Evolutionary conservation across 2,113 vertebrate species (phyloP).

Genomic region (Erythrocebus patas): DNA sequence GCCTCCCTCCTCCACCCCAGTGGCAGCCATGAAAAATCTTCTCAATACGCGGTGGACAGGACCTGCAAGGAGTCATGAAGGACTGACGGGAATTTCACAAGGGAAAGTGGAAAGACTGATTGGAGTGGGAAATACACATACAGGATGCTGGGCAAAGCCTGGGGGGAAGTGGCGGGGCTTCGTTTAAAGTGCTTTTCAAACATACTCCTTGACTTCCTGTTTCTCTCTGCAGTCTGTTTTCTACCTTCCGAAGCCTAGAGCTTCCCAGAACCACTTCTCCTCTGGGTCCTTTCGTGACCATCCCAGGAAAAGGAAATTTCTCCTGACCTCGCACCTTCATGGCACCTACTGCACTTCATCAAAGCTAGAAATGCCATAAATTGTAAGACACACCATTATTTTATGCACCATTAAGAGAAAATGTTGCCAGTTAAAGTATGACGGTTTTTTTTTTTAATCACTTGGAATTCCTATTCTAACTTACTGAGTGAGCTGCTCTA

Average conservation of each 20-base stretch:
- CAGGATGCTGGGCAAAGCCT: neutral
- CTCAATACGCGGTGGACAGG: neutral
- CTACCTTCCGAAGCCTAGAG: neutral
- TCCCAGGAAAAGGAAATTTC: neutral
- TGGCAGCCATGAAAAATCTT: neutral
- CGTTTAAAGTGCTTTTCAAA: neutral
- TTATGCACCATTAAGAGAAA: neutral
- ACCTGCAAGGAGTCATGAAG: neutral
- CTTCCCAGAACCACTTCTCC: neutral
- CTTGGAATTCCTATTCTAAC: neutral
- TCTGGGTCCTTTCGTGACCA: neutral
- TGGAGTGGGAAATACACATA: neutral
- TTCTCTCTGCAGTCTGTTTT: neutral
- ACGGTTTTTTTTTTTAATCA: neutral
- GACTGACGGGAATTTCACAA: neutral
- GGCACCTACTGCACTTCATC: neutral
- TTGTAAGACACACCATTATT: neutral
- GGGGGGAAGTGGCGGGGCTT: neutral
- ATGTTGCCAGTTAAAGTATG: neutral
- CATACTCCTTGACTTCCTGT: neutral
- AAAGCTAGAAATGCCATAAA: constrained; percentile 1
- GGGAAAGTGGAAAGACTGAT: neutral
- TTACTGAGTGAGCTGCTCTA: neutral
- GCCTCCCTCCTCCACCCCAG: neutral
- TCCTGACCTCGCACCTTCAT: neutral